phyloP scores from a whole-genome alignment of 2,797 vertebrate species.

The Lagocephalus sceleratus region DNA sequence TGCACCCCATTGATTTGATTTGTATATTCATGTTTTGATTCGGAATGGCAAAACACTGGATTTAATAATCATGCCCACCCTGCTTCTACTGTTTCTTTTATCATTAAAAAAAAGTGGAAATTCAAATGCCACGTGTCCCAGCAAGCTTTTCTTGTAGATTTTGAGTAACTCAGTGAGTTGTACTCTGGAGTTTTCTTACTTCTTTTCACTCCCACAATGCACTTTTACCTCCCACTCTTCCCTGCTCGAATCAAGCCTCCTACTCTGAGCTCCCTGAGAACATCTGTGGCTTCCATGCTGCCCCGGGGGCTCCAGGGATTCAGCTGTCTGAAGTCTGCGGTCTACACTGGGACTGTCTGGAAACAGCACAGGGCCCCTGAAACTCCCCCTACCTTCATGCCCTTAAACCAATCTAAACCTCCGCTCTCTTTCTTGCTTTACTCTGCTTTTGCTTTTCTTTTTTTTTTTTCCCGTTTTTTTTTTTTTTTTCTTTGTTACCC shows the following conservation, averaged over 20 bases:
- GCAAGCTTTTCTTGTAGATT: constrained; percentile 51
- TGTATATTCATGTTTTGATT: too few relatives aligned
- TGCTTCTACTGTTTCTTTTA: constrained; percentile 23
- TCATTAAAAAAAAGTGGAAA: constrained; percentile 28
- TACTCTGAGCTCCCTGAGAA: constrained; percentile 71
- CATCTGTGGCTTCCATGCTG: constrained; percentile 76
- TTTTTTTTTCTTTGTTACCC: constrained; percentile 56
- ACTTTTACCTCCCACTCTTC: constrained; percentile 66
- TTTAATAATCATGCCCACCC: constrained; percentile 3
- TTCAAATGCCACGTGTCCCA: constrained; percentile 35
- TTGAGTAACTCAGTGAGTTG: constrained; percentile 71
- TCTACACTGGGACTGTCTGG: constrained; percentile 74
- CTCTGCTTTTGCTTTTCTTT: constrained; percentile 54
- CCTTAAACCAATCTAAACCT: constrained; percentile 74
- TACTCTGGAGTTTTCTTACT: constrained; percentile 63
- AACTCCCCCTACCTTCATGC: constrained; percentile 70
- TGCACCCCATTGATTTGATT: too few relatives aligned
- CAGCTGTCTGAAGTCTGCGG: constrained; percentile 72
- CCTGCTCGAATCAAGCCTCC: constrained; percentile 55
- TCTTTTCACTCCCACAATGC: constrained; percentile 66
- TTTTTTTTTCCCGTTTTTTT: constrained; percentile 21
- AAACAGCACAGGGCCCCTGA: constrained; percentile 70
- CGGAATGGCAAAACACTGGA: too few relatives aligned
- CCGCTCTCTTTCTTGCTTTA: constrained; percentile 58
- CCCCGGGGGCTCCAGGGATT: constrained; percentile 71